Evolutionary conservation across 1,140 invertebrate species (phyloP).

Genomic region (Heliconius himera): DNA sequence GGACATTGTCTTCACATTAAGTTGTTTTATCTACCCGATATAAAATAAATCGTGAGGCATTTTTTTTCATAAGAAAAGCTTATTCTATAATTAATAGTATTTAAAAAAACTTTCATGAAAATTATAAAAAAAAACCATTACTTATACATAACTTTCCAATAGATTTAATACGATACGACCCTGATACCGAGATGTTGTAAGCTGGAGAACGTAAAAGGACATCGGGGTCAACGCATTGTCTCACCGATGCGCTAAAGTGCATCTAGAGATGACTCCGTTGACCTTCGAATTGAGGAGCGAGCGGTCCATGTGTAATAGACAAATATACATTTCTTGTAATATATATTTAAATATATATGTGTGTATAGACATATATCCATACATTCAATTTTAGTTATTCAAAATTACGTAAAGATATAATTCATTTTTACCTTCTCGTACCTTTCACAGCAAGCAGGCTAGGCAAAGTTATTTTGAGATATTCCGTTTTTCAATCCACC

Average conservation of each 20-base stretch:
- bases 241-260: constrained; percentile 49
- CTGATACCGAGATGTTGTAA: constrained; percentile 45
- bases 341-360: background rate
- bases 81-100: no score
- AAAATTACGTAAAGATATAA: no score
- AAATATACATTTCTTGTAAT: background rate
- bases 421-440: no score
- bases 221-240: constrained; percentile 54
- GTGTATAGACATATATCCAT: background rate
- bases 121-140: background rate
- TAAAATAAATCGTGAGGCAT: no score
- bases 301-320: constrained; percentile 25
- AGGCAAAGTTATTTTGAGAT: no score
- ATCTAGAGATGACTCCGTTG: constrained; percentile 52
- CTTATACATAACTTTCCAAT: constrained; percentile 25
- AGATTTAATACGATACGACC: constrained; percentile 29
- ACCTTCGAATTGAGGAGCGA: constrained; percentile 45
- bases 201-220: constrained; percentile 53
- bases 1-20: no score
- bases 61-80: no score
- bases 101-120: no score
- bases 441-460: no score
- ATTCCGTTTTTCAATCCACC: no score
- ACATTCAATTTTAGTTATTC: no score
- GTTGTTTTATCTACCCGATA: no score